Evolutionary conservation across 2,888 invertebrate species (phyloP).

Genomic region (Tryphoninae sp.): DNA sequence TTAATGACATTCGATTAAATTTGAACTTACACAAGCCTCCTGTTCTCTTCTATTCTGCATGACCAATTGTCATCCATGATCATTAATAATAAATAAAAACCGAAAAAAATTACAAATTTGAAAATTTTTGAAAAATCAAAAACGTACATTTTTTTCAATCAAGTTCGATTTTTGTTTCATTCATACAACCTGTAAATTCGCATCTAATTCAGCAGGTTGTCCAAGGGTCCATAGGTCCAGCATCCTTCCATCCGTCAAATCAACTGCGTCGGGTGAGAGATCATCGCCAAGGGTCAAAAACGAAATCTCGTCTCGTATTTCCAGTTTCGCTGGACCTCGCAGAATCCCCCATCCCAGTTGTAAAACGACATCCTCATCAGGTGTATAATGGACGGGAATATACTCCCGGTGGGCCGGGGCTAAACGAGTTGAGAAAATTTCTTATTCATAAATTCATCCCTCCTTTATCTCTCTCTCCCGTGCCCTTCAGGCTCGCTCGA

Average conservation of each 20-base stretch:
- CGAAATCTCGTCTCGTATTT: constrained; percentile 61
- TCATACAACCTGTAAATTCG: constrained; percentile 33
- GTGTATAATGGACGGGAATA: constrained; percentile 15
- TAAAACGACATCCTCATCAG: constrained; percentile 30
- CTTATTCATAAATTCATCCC: constrained; percentile 64
- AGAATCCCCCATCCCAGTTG: constrained; percentile 45
- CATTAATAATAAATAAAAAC: too few species aligned
- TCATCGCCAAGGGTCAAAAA: constrained; percentile 42
- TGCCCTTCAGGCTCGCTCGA: constrained; percentile 34
- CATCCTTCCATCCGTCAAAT: constrained; percentile 56
- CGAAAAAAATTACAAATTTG: too few species aligned
- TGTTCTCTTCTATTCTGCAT: too few species aligned
- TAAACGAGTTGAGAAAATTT: constrained; percentile 60
- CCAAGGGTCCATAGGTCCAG: constrained; percentile 60
- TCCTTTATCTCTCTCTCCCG: constrained; percentile 47
- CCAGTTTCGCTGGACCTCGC: constrained; percentile 65
- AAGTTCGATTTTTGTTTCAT: too few species aligned
- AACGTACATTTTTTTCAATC: too few species aligned
- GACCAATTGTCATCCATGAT: too few species aligned
- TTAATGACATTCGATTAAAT: background rate
- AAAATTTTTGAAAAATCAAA: too few species aligned
- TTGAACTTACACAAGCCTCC: too few species aligned
- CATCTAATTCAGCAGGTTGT: constrained; percentile 35
- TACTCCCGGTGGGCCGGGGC: constrained; percentile 29
- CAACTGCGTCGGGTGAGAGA: constrained; percentile 43